Conservation (phyloP, 2,888 invertebrate species). For the Macrosoma leucophasiata region DNA sequence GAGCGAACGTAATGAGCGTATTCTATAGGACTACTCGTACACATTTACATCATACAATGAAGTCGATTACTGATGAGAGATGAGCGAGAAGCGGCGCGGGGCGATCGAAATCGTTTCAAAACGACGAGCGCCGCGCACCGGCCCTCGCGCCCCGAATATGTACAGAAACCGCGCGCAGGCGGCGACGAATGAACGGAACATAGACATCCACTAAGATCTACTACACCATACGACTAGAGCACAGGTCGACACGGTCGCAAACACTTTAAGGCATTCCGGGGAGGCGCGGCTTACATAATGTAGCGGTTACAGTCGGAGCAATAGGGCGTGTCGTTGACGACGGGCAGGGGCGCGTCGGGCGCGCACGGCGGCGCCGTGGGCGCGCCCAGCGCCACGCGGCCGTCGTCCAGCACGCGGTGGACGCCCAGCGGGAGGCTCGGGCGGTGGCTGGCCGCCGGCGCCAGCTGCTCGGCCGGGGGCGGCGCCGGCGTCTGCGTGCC, state of each 20-base stretch:
- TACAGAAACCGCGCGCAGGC: slow-evolving; percentile 30
- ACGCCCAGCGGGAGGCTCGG: slow-evolving; percentile 73
- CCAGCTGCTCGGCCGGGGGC: slow-evolving; percentile 45
- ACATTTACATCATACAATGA: slow-evolving; percentile 40
- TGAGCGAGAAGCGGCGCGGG: slow-evolving; percentile 7
- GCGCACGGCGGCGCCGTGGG: slow-evolving; percentile 40
- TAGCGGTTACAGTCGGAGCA: slow-evolving; percentile 92
- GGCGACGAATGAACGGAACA: slow-evolving; percentile 29
- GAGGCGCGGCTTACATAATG: slow-evolving; percentile 86
- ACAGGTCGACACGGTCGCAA: slow-evolving; percentile 74
- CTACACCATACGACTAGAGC: slow-evolving; percentile 52
- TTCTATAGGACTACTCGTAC: slow-evolving; percentile 31
- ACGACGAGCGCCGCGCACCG: too few relatives aligned
- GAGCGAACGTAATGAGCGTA: too few relatives aligned
- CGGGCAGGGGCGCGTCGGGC: slow-evolving; percentile 46
- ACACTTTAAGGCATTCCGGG: slow-evolving; percentile 65
- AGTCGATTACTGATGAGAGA: slow-evolving; percentile 34
- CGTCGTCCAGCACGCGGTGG: slow-evolving; percentile 70
- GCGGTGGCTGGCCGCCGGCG: slow-evolving; percentile 55
- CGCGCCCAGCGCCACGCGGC: slow-evolving; percentile 65
- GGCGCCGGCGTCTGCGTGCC: slow-evolving; percentile 62
- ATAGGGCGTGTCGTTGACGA: slow-evolving; percentile 76
- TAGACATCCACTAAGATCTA: slow-evolving; percentile 34
- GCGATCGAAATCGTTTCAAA: background rate
- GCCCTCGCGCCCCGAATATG: slow-evolving; percentile 4